Percentiles rank a stretch among this genome's conserved stretches.
These are phyloP conservation scores for Actinia tenebrosa DNA, from an alignment of 64 coral and sea anemone genomes.

Conservation along the genomic window DNA sequence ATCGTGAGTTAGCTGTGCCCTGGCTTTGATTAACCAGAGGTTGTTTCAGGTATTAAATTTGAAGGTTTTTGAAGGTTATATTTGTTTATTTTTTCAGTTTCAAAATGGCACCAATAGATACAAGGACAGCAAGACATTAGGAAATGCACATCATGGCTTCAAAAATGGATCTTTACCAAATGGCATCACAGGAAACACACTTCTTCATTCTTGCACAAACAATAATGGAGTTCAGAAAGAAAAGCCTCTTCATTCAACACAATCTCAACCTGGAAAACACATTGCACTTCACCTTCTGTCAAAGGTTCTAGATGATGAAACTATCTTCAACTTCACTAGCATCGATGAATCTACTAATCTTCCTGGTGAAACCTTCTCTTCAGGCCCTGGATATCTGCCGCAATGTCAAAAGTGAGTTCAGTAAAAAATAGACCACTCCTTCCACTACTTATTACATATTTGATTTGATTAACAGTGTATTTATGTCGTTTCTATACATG, in stretches of 20 bases:
- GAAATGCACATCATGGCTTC: not conserved
- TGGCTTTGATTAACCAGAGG: too few species aligned
- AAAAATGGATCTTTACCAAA: conserved; percentile 5
- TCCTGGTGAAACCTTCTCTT: conserved; percentile 50
- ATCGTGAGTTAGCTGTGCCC: too few species aligned
- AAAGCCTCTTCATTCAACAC: conserved; percentile 47
- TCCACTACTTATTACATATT: too few species aligned
- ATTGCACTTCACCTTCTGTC: conserved; percentile 95
- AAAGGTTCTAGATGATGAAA: conserved; percentile 97
- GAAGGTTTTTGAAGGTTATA: too few species aligned
- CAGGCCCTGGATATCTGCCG: conserved; percentile 22
- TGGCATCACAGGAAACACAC: not conserved
- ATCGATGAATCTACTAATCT: conserved; percentile 58
- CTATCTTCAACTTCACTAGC: conserved; percentile 78
- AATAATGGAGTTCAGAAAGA: conserved; percentile 42
- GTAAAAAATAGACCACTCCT: not conserved
- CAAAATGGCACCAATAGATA: not conserved
- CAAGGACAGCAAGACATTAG: not conserved
- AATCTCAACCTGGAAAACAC: conserved; percentile 74
- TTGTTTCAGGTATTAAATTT: too few species aligned
- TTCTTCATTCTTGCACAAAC: not conserved
- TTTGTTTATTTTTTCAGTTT: not conserved
- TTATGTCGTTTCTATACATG: too few species aligned
- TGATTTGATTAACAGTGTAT: too few species aligned
- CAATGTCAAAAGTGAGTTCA: conserved; percentile 15